Conservation (phyloP, 2,797 vertebrate genomes). For the Myiotriccus ornatus region DNA sequence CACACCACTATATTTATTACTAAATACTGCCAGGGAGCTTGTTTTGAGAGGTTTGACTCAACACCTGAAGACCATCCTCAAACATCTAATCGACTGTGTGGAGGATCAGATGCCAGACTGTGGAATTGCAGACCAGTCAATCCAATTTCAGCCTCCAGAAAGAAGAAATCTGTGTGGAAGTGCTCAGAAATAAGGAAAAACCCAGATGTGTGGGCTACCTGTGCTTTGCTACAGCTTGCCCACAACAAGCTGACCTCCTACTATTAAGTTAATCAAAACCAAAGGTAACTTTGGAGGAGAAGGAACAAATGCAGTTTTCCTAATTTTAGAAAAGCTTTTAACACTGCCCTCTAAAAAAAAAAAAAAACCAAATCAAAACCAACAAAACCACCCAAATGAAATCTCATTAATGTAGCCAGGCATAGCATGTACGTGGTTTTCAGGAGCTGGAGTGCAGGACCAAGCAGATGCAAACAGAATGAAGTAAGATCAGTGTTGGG, state of each 20-base stretch:
- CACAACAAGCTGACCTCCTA: neutral
- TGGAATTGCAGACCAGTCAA: accelerated
- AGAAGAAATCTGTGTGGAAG: neutral
- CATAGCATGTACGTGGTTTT: accelerated
- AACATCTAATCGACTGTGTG: neutral
- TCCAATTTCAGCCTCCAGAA: neutral
- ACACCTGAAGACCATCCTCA: neutral
- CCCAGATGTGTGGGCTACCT: neutral
- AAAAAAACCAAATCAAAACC: neutral
- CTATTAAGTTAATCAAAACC: neutral
- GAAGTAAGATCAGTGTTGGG: accelerated
- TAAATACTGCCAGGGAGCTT: neutral
- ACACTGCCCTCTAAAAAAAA: neutral
- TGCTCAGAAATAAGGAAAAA: neutral
- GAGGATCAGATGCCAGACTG: neutral
- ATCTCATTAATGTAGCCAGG: neutral
- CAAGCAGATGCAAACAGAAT: neutral
- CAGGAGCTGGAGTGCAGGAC: neutral
- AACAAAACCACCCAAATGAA: neutral
- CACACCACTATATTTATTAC: neutral
- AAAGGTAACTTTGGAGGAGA: neutral
- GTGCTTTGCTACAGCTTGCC: neutral
- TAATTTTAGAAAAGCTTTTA: neutral
- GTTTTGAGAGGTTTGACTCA: neutral
- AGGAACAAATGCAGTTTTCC: neutral